Percentiles rank a stretch among this genome's conserved stretches.
phyloP scores from a whole-genome alignment of 1,140 invertebrate species.

The Araneus ventricosus region DNA sequence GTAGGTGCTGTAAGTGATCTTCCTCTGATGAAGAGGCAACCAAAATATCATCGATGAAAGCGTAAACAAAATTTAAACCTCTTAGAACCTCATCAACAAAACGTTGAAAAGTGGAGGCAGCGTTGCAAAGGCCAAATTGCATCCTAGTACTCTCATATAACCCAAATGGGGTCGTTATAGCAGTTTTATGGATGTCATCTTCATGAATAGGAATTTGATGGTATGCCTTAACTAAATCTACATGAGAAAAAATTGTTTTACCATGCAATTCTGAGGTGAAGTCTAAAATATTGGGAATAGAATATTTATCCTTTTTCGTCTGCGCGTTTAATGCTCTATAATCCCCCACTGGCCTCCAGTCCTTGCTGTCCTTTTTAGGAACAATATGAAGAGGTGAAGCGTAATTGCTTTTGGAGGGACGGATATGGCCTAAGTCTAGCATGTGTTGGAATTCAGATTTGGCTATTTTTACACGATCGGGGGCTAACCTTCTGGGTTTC shows the following conservation, averaged over 20 bases:
- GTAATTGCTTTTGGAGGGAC: too few species aligned
- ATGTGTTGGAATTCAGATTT: background rate
- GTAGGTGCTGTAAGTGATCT: constrained; percentile 79
- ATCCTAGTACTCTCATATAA: constrained; percentile 1
- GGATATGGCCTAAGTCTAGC: background rate
- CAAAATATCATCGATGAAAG: constrained; percentile 83
- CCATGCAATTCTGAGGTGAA: background rate
- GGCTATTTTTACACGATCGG: too few species aligned
- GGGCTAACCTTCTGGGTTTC: too few species aligned
- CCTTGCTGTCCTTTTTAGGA: background rate
- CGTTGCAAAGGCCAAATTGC: constrained; percentile 76
- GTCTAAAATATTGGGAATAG: too few species aligned
- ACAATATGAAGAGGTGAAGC: too few species aligned
- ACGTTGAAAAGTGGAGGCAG: constrained; percentile 80
- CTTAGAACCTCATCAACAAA: constrained; percentile 22
- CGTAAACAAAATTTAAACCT: constrained; percentile 78
- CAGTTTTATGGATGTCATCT: background rate
- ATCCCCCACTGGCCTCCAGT: background rate
- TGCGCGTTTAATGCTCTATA: background rate
- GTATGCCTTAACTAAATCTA: background rate
- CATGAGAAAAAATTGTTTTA: background rate
- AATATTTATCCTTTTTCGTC: too few species aligned
- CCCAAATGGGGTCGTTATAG: background rate
- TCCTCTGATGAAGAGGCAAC: constrained; percentile 79
- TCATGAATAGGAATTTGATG: background rate